Evolutionary conservation across 2,888 invertebrate species (phyloP), one percentile per base, ranked within the genome.

Genomic region (Drosophila neotestacea): DNA sequence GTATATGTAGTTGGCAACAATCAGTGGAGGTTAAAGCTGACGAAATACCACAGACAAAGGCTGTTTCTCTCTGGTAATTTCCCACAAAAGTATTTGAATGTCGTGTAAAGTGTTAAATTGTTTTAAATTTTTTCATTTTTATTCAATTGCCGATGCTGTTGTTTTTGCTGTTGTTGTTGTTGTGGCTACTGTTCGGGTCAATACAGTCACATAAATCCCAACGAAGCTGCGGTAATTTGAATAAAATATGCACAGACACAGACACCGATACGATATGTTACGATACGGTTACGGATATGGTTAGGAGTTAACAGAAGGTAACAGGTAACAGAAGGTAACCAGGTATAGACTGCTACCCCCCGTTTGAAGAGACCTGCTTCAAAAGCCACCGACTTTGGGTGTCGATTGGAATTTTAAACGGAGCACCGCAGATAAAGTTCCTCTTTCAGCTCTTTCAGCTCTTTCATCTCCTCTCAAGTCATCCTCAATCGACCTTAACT

Each of bases 351-450:
- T 22, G 27, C 5, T n/a, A 42, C 22, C 22, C 2, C 42, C 42
- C 34, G 47, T 13, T 13, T 38, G 48, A 38, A 60, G 62, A 59
- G 61, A 63, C 48, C 32, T 59, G 66, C 76, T 76, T 83, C 79
- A 72, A 85, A 88, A 69, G 77, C 77, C 42, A 72, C 86, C 86
- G 88, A 70, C 77, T 52, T 78, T 63, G 84, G 88, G 88, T 87
- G 86, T 88, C 86, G 86, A 86, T 84, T 84, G 86, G 86, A 88
- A 87, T 87, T 87, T 87, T 87, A 87, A 87, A 87, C 88, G 88
- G 82, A 78, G 84, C 78, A 81, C 59, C 69, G 55, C 73, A 67
- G 78, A 85, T 79, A 85, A 80, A 73, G 69, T 51, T 56, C 41
- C 41, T 5, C 34, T 38, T 32, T 22, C n/a, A 9, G 6, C 62